Percentiles rank a stretch among this genome's conserved stretches.
Conservation (phyloP, 2,888 invertebrate species). For the Leucophenga maculata region DNA sequence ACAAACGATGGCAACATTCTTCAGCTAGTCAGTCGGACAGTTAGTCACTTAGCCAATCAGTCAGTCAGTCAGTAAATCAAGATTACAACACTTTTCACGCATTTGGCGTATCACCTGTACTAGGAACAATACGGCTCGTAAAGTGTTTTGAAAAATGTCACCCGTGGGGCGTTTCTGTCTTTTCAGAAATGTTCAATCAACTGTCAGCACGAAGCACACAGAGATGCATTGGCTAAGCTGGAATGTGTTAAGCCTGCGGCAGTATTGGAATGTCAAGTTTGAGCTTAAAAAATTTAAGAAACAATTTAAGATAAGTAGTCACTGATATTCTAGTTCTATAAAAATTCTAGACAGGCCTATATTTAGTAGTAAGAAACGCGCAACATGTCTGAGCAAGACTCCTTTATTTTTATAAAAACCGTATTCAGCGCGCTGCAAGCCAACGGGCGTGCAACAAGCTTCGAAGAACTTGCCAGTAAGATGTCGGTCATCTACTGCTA, state of each 20-base stretch:
- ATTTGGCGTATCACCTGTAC: not conserved
- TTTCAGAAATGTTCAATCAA: slow-evolving; percentile 66
- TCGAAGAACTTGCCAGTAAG: not conserved
- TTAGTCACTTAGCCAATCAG: no score
- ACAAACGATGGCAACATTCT: not conserved
- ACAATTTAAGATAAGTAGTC: no score
- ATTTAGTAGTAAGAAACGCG: no score
- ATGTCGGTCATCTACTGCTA: not conserved
- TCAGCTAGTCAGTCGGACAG: slow-evolving; percentile 15
- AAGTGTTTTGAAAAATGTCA: slow-evolving; percentile 65
- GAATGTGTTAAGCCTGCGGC: not conserved
- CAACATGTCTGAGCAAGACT: not conserved
- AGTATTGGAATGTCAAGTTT: not conserved
- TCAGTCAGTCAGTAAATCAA: slow-evolving; percentile 55
- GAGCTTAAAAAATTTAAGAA: no score
- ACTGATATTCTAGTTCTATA: no score
- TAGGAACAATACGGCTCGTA: slow-evolving; percentile 40
- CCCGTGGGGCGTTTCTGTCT: slow-evolving; percentile 65
- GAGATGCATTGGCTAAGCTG: not conserved
- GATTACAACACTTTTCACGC: slow-evolving; percentile 57
- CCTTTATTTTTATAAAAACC: not conserved
- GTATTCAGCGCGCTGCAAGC: not conserved
- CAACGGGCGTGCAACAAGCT: not conserved
- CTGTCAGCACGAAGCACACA: slow-evolving; percentile 53
- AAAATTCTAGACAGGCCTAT: no score